Base-by-base conservation (phyloP, 2,113 vertebrate species). In the Ailurus styani region DNA sequence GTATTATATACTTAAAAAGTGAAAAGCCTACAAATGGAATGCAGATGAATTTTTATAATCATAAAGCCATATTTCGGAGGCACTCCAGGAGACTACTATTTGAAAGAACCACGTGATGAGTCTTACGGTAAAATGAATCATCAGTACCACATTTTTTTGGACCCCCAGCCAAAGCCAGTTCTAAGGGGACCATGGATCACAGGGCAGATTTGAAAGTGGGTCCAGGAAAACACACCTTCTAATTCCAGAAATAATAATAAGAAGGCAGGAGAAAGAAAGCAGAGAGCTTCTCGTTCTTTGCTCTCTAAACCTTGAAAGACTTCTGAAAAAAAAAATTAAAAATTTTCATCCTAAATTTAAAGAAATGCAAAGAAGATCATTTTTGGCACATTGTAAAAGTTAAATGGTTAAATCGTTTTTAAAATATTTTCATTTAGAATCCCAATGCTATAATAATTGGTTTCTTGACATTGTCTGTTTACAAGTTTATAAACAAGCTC, bases 1-100 rank as follows among this genome's bases (percentile, higher is more conserved):
- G 14, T 62, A 66, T 92, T 94, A 81, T 84, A 91, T 70, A 68
- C 60, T 78, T 92, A 90, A 87, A 93, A 95, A 86, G 45, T 93
- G 81, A 90, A 95, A 93, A 92, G 40, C 45, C 68, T 92, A 12
- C 42, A 88, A 92, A 82, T 88, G 92, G 64, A 90, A 89, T 73
- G 82, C 40, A 77, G 84, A 27, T 95, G 83, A 88, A 60, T 94
- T 95, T 93, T 97, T 90, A 52, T 90, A 94, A 73, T 66, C 84
- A 87, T 37, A 75, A 81, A 92, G 31, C n/a, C 37, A 17, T 60
- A 96, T 96, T 97, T 96, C 64, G 96, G 95, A 96, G 92, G 57
- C 40, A 55, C 66, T 75, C 64, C 29, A 87, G 60, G 31, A 96
- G 83, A 92, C 21, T 64, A 25, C 87, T 90, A 40, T 87, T 97